phyloP scores from a whole-genome alignment of 2,797 vertebrate genomes.

The Phyllotis vaccarum region DNA sequence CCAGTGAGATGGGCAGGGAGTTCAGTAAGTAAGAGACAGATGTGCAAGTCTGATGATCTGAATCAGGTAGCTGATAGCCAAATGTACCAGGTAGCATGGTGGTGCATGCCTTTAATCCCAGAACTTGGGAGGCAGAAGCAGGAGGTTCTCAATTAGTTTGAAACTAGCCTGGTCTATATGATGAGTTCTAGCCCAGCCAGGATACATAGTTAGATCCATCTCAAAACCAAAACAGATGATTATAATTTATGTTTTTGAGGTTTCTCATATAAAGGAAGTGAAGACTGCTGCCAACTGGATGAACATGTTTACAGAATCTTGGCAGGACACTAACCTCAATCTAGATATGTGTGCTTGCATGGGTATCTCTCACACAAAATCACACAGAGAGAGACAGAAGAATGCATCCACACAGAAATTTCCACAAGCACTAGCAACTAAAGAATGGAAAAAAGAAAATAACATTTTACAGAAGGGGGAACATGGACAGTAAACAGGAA shows the following conservation, averaged over 20 bases:
- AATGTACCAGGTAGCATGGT: background rate
- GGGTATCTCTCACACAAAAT: background rate
- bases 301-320: background rate
- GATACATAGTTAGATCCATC: background rate
- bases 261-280: background rate
- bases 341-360: background rate
- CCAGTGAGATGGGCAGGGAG: background rate
- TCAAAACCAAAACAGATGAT: background rate
- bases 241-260: background rate
- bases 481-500: background rate
- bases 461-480: background rate
- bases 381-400: background rate
- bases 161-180: background rate
- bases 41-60: background rate
- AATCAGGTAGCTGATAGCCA: background rate
- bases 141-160: background rate
- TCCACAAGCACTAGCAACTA: background rate
- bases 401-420: background rate
- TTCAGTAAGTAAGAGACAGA: background rate
- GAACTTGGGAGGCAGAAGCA: background rate
- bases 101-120: background rate
- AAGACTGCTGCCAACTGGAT: background rate
- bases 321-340: background rate
- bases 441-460: background rate
- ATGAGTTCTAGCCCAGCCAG: background rate